These are phyloP conservation scores for Nomada goodeniana DNA, from an alignment of 2,888 invertebrate genomes.

Conservation along the genomic window DNA sequence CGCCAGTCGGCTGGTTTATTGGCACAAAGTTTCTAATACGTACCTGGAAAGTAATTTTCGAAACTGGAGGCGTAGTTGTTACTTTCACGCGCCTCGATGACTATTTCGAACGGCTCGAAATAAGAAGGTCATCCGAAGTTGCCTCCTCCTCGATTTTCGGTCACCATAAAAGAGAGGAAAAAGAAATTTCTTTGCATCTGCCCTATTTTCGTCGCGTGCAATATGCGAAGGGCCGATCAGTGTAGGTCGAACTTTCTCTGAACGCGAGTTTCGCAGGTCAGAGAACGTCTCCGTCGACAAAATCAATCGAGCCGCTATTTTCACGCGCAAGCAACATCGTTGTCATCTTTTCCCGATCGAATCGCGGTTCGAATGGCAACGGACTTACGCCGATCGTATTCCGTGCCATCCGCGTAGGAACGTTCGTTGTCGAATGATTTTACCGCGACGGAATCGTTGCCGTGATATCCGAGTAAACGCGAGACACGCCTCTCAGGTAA, in stretches of 20 bases:
- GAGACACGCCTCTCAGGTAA: background rate
- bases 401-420: background rate
- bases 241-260: too few relatives aligned
- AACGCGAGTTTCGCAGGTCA: too few relatives aligned
- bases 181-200: too few relatives aligned
- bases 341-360: too few relatives aligned
- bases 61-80: background rate
- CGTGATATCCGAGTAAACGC: background rate
- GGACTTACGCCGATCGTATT: too few relatives aligned
- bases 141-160: background rate
- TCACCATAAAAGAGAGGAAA: too few relatives aligned
- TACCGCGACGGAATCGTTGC: background rate
- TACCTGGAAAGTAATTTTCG: conserved; percentile 7
- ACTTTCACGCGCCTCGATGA: background rate
- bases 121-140: background rate
- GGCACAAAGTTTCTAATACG: background rate
- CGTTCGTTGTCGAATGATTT: background rate
- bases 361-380: too few relatives aligned
- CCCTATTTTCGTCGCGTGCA: too few relatives aligned
- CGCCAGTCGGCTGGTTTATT: conserved; percentile 10
- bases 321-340: too few relatives aligned
- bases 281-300: too few relatives aligned
- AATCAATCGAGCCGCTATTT: too few relatives aligned
- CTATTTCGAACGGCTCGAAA: background rate
- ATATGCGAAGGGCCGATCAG: too few relatives aligned